Base-by-base conservation (phyloP, 2,888 invertebrate genomes). In the Theodoxus fluviatilis region DNA sequence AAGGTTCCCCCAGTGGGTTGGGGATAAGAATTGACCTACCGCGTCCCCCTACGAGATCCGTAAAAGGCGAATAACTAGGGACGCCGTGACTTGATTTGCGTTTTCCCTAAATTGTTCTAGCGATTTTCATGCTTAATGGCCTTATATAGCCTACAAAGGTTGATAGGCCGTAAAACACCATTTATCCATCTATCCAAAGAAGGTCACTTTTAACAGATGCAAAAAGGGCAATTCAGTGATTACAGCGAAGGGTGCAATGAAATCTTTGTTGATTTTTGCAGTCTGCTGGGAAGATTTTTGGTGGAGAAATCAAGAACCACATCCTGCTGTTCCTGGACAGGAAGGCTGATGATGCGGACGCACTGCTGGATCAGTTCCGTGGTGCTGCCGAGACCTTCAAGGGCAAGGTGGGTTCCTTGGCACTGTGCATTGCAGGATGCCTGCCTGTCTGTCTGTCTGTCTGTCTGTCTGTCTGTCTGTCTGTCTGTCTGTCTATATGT, bases 261-360 rank as follows among this genome's bases (percentile, higher is more conserved):
- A 52, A 43, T 38, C 52, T 55, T n/a, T n/a, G n/a, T n/a, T n/a
- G n/a, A n/a, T n/a, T 68, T 69, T 76, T 78, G 67, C 81, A 89
- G 88, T 96, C 96, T 38, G 98, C 99, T 15, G 94, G 95, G 86
- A 97, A 97, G 89, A 96, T 99, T 89, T 99, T 99, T 87, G 96
- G 97, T 69, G 98, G 98, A 79, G 94, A 96, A 73, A 94, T 99
- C 89, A 98, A 98, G 90, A 94, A 93, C 83, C 99, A 99, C 89
- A 91, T 98, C 79, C 91, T 99, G 75, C 89, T 99, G 84, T 99
- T 99, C 92, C 90, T 98, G 81, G 95, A 94, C 85, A 95, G 96
- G 90, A 78, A 80, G 57, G 78, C 80, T 57, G 83, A 83, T 79
- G 94, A 94, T 68, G 93, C 95, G 83, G 94, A 95, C 70, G 92